A percentile compares a stretch with the other conserved stretches of the same genome.
Conservation (phyloP, 2,888 invertebrate genomes). For the Panzeria rudis region DNA sequence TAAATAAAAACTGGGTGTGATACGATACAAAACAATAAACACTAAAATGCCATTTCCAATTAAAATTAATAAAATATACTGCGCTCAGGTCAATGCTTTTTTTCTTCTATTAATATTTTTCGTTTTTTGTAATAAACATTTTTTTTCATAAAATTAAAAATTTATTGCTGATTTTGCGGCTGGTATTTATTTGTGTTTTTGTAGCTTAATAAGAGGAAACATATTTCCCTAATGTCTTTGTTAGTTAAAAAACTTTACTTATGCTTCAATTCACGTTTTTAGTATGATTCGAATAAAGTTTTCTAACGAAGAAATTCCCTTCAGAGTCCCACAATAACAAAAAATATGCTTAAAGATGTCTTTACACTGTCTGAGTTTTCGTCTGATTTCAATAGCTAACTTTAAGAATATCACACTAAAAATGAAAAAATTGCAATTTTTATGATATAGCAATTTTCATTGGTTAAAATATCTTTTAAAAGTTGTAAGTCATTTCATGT, state of each 20-base stretch:
- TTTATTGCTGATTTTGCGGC: not conserved
- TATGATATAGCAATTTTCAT: no score
- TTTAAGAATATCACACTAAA: no score
- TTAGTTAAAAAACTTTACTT: not conserved
- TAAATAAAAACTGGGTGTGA: slow-evolving; percentile 59
- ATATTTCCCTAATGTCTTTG: not conserved
- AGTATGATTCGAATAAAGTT: no score
- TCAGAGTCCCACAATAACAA: no score
- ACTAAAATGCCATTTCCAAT: slow-evolving; percentile 43
- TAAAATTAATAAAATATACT: slow-evolving; percentile 45
- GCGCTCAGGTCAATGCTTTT: slow-evolving; percentile 17
- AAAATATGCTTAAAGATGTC: no score
- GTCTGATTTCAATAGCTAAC: no score
- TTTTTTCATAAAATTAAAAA: not conserved
- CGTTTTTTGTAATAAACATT: not conserved
- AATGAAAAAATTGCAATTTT: no score
- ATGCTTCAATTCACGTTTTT: no score
- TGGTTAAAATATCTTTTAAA: no score
- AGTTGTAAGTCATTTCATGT: no score
- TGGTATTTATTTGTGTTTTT: not conserved
- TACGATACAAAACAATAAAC: slow-evolving; percentile 36
- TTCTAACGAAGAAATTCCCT: no score
- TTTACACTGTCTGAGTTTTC: no score
- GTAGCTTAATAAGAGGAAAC: not conserved
- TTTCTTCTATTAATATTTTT: not conserved